Conservation (phyloP, 2,797 vertebrate genomes). For the Mycteria americana region DNA sequence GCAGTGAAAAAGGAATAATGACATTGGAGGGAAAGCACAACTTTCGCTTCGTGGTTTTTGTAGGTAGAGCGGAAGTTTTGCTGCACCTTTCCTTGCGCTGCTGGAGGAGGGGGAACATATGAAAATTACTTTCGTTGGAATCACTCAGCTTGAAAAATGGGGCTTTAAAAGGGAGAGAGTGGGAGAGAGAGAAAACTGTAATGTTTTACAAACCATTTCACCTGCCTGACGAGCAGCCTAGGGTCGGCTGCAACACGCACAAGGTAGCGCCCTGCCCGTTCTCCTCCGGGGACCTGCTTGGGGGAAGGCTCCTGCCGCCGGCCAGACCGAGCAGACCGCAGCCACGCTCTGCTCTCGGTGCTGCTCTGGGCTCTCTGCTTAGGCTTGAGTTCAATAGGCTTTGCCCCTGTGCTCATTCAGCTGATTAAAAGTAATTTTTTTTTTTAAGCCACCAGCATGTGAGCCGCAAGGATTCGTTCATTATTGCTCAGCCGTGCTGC, state of each 20-base stretch:
- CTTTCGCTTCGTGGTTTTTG: neutral
- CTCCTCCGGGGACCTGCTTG: neutral
- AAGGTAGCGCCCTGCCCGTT: neutral
- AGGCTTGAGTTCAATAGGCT: constrained; percentile 63
- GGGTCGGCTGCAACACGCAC: neutral
- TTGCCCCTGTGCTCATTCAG: constrained; percentile 72
- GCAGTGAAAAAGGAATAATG: neutral
- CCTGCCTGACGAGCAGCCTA: neutral
- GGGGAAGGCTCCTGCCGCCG: constrained; percentile 39
- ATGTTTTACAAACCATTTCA: constrained; percentile 41
- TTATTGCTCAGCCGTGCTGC: constrained; percentile 74
- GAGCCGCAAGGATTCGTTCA: constrained; percentile 70
- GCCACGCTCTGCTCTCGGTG: neutral
- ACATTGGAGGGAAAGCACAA: neutral
- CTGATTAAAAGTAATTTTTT: constrained; percentile 72
- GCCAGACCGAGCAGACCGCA: neutral
- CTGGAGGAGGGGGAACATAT: neutral
- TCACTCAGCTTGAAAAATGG: constrained; percentile 15
- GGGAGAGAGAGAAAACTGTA: neutral
- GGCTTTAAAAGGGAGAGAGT: neutral
- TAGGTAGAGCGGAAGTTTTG: neutral
- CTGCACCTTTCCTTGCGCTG: neutral
- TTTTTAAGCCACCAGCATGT: constrained; percentile 72
- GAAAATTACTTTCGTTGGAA: neutral
- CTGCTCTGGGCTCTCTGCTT: constrained; percentile 30